Evolutionary conservation across 2,113 vertebrate species (phyloP), one percentile per base, ranked within the genome.

Genomic region (Bostrychus sinensis): DNA sequence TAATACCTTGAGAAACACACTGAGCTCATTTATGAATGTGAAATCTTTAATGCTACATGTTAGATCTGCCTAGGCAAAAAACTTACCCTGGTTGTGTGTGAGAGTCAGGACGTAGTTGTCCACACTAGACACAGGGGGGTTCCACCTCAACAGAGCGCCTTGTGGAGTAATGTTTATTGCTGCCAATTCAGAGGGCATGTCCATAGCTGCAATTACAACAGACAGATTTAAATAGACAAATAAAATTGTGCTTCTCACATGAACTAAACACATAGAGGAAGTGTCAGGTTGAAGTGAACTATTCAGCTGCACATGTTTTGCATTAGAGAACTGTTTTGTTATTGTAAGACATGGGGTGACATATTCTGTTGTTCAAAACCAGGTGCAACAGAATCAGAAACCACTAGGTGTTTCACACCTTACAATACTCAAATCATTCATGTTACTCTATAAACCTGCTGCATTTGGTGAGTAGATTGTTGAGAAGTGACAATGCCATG

Each of bases 51-150:
- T 32, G 12, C n/a, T 39, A 45, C 46, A 42, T 30, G 64, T 70
- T 32, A 56, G 22, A 66, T 43, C 60, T 53, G 2, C 8, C 11
- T 25, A 59, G 3, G 3, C 17, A 8, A 11, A 11, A 5, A 26
- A 67, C 87, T 30, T 86, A 98, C 96, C 92, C 85, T 94, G 59
- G 1, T 61, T 93, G 68, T 82, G 91, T 0, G 94, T 96, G 69
- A 98, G 91, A 6, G 95, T 70, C 19, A 99, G 88, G 59, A 98
- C 84, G 0, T 97, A 99, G 86, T 93, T 97, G 79, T 99, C 96
- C 45, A 98, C 95, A 0, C 83, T 92, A 0, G 94, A 92, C 28
- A 90, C 48, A 0, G 96, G 95, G 0, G 95, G 88, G 32, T 88
- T 94, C 97, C 97, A 99, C 68, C 92, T 92, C 64, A 99, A 86